Evolutionary conservation across 2,888 invertebrate genomes (phyloP).

Genomic region (Hermaeophaga mercurialis): DNA sequence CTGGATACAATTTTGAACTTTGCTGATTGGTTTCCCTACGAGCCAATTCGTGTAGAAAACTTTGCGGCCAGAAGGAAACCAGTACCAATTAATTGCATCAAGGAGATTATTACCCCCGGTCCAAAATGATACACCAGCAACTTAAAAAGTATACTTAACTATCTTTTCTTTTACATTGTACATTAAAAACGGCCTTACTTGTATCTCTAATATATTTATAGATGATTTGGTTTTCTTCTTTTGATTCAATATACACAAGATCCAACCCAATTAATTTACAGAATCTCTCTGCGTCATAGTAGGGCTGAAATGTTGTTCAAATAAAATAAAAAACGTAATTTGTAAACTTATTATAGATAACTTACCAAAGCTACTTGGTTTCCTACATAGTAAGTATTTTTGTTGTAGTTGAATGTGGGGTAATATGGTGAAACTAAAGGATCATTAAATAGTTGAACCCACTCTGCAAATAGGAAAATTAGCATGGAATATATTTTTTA

Average conservation of each 20-base stretch:
- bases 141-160: conserved; percentile 2
- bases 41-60: conserved; percentile 25
- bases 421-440: conserved; percentile 2
- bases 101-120: conserved; percentile 18
- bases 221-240: conserved; percentile 3
- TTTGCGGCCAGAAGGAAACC: conserved; percentile 18
- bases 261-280: conserved; percentile 18
- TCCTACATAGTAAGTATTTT: conserved; percentile 9
- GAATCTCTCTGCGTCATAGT: conserved; percentile 10
- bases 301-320: conserved; percentile 15
- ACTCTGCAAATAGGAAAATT: conserved; percentile 3
- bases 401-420: conserved; percentile 5
- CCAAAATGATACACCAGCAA: conserved; percentile 17
- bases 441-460: conserved; percentile 5
- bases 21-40: not conserved
- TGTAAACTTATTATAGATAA: too few relatives aligned
- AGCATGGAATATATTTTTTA: too few relatives aligned
- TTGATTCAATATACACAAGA: conserved; percentile 11
- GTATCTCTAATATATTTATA: conserved; percentile 22
- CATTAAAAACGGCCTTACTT: too few relatives aligned
- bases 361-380: not conserved
- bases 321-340: too few relatives aligned
- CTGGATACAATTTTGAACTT: conserved; percentile 11
- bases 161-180: too few relatives aligned
- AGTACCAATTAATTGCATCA: conserved; percentile 21